Percentiles rank a stretch among this genome's conserved stretches.
Evolutionary conservation across 2,797 vertebrate species (phyloP).

Genomic region (Galaxias olidus): DNA sequence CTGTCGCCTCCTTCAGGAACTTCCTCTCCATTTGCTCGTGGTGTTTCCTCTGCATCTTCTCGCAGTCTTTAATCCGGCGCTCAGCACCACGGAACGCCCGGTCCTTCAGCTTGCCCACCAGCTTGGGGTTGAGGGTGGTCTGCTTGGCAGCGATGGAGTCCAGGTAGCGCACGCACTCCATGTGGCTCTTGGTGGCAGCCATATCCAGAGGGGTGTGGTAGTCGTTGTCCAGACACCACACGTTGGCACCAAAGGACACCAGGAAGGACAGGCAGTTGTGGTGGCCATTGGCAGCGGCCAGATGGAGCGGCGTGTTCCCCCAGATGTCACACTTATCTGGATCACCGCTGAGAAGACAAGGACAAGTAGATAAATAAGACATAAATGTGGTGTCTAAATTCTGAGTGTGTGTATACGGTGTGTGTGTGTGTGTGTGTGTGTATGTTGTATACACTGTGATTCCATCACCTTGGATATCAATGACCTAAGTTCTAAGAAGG

Average conservation of each 20-base stretch:
- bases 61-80: conserved; percentile 88
- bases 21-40: conserved; percentile 91
- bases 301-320: conserved; percentile 97
- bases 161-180: conserved; percentile 96
- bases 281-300: conserved; percentile 94
- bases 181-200: conserved; percentile 96
- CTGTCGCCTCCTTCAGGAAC: conserved; percentile 87
- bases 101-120: conserved; percentile 93
- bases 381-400: not conserved
- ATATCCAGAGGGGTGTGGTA: conserved; percentile 98
- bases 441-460: not conserved
- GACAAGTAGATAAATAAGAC: not conserved
- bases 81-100: conserved; percentile 90
- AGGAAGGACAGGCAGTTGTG: conserved; percentile 95
- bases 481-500: not conserved
- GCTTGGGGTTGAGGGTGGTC: conserved; percentile 89
- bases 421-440: no score
- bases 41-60: conserved; percentile 94
- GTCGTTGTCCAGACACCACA: conserved; percentile 99
- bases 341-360: conserved; percentile 80
- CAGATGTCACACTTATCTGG: conserved; percentile 99
- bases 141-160: conserved; percentile 97
- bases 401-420: no score
- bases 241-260: conserved; percentile 97
- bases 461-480: conserved; percentile 10